Base-by-base conservation (phyloP, 1,140 invertebrate species). In the Philopotamus ludificatus region DNA sequence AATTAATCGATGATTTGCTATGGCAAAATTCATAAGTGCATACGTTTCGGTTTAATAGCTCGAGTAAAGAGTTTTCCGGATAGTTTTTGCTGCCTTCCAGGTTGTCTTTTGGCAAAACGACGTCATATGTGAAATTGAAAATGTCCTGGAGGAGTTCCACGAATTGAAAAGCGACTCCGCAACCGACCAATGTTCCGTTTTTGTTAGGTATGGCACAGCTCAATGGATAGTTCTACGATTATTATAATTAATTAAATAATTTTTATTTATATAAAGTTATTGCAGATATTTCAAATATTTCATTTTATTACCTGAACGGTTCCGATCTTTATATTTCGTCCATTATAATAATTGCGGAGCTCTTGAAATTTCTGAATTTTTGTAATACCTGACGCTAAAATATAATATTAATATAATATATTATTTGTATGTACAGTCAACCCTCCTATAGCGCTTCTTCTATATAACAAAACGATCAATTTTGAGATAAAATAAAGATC, bases 121-220 rank as follows among this genome's bases (percentile, higher is more conserved):
- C 80, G 7, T 85, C 84, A 61, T 88, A 91, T 0, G 85, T 88
- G 55, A 93, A 92, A 63, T 89, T 87, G 65, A 85, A 87, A 72
- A 85, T 86, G 45, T 84, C 66, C 42, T 81, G 79, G 1, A 92
- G 75, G 15, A 90, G 82, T n/a, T 89, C 74, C 0, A 93, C 74
- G 25, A 92, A 76, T 28, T 87, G 79, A 72, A 92, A 92, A 0
- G 89, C 87, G 10, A 90, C 85, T 2, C 90, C 90, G 4, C 70
- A 75, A 0, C 89, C 89, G 0, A 79, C 63, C 0, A 84, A 60
- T 0, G 73, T 84, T 1, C 84, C 86, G 74, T 87, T 86, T 16
- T 72, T 73, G n/a, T 74, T 62, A 57, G 44, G 71, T 16, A 75
- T 71, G 0, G 80, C 76, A 71, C 82, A 85, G 71, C 85, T 87